Conservation (phyloP, 2,113 vertebrate species). For the Edolisoma coerulescens region DNA sequence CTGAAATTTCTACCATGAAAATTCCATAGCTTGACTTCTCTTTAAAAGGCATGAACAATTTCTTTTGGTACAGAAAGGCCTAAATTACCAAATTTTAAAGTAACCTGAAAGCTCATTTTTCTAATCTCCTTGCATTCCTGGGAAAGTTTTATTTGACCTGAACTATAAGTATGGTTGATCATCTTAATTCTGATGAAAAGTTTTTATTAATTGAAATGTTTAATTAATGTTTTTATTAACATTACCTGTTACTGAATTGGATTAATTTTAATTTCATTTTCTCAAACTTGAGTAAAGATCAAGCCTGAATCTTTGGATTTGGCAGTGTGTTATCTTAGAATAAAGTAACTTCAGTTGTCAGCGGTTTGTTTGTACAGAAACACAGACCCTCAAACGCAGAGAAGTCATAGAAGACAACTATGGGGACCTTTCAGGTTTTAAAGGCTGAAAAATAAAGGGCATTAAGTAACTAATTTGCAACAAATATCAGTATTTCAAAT, state of each 20-base stretch:
- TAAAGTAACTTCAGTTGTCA: not conserved
- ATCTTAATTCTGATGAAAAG: not conserved
- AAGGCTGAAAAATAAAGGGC: not conserved
- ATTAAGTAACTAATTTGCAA: not conserved
- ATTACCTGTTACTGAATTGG: not conserved
- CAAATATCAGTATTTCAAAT: not conserved
- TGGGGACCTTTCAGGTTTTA: not conserved
- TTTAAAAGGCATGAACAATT: rapidly evolving
- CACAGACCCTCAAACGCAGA: not conserved
- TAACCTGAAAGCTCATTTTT: not conserved
- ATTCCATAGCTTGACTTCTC: not conserved
- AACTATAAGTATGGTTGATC: not conserved
- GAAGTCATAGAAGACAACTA: not conserved
- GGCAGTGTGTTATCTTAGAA: not conserved
- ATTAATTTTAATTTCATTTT: not conserved
- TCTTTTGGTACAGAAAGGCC: not conserved
- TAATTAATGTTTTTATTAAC: not conserved
- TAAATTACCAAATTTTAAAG: not conserved
- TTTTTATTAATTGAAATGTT: not conserved
- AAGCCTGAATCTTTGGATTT: not conserved
- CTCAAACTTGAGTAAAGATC: not conserved
- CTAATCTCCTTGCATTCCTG: not conserved
- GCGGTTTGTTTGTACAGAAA: not conserved
- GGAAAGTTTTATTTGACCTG: not conserved
- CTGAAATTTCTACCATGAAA: not conserved